phyloP scores from a whole-genome alignment of 1,140 invertebrate species.

The Sipha flava region DNA sequence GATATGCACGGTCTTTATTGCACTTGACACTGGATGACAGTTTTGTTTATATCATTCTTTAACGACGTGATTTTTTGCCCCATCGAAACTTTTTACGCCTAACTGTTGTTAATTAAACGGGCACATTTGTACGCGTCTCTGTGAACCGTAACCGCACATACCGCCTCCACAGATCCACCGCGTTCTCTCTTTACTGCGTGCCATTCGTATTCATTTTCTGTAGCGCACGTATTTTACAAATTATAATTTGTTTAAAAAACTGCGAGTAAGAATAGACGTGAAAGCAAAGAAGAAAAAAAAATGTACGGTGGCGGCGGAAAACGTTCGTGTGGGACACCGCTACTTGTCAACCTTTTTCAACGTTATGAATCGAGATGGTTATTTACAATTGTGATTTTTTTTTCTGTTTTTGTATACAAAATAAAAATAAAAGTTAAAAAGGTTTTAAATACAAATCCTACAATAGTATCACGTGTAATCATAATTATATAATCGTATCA shows the following conservation, averaged over 20 bases:
- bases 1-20: background rate
- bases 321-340: background rate
- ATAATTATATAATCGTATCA: background rate
- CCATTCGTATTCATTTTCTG: background rate
- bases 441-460: background rate
- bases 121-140: background rate
- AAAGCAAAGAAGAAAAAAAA: background rate
- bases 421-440: background rate
- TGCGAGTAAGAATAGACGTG: background rate
- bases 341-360: conserved; percentile 5
- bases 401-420: background rate
- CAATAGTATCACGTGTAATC: background rate
- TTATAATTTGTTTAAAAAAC: conserved; percentile 1
- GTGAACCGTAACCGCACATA: background rate
- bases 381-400: background rate
- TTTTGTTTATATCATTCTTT: conserved; percentile 1
- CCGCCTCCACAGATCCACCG: too few relatives aligned
- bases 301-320: background rate
- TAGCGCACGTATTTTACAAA: background rate
- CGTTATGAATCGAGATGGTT: background rate
- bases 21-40: conserved; percentile 1
- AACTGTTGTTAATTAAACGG: conserved; percentile 6
- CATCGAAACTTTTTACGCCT: background rate
- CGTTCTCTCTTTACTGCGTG: background rate
- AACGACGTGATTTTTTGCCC: background rate